Base-by-base conservation (phyloP, 2,113 vertebrate species). In the Australoheros scitulus region DNA sequence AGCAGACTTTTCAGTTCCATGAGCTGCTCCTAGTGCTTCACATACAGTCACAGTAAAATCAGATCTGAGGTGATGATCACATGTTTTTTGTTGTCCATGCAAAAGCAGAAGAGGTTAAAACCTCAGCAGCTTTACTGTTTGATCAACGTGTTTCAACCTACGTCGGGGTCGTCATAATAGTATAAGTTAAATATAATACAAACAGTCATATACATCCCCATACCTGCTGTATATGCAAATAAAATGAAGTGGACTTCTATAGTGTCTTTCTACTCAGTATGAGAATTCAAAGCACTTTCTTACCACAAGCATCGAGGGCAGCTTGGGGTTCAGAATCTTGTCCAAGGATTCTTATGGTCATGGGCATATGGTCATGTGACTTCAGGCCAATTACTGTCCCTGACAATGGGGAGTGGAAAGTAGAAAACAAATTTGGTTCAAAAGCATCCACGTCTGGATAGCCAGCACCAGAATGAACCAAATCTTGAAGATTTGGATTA, bases 1-100 rank as follows among this genome's bases (percentile, higher is more conserved):
- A 32, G 13, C 11, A 36, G 0, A 9, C 0, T 20, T 5, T 60
- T 11, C 7, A 61, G 0, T 70, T 61, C 18, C 18, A 4, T 22
- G 7, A 63, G 76, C 57, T 77, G 26, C 58, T 55, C 32, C n/a
- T 13, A 38, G 24, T 77, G 20, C 24, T 79, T 82, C 20, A 60
- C 17, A 18, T 38, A 59, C 56, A 43, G 6, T 60, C 75, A n/a
- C 11, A 18, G 11, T 38, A 47, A 61, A 60, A 70, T 61, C 50
- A 72, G 26, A 17, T 32, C 17, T 52, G 65, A 50, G 24, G 65
- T 29, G 58, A 64, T 64, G 59, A 0, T 65, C 36, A n/a, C 47
- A 41, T 57, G 2, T 2, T 83, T 15, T 43, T 20, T 70, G 20
- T 52, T 83, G 36, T 50, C 61, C 11, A 20, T 70, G 29, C 17